phyloP scores from a whole-genome alignment of 1,140 invertebrate species.

The Callitettix versicolor region DNA sequence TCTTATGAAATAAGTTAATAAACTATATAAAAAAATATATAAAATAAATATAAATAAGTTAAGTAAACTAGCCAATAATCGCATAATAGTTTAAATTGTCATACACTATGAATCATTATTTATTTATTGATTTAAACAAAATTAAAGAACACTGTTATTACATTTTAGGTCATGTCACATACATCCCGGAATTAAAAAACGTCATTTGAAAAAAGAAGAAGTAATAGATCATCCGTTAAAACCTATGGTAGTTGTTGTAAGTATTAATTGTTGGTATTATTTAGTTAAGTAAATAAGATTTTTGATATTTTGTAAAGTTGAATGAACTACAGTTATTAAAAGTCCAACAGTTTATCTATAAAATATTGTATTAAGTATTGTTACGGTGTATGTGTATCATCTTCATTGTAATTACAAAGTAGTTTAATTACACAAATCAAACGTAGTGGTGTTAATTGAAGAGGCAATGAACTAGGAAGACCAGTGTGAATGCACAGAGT shows the following conservation, averaged over 20 bases:
- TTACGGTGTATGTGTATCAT: not conserved
- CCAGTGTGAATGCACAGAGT: not conserved
- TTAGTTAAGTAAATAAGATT: no score
- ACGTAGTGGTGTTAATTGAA: not conserved
- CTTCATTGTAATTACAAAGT: not conserved
- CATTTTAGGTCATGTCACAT: conserved; percentile 2
- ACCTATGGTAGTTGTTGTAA: conserved; percentile 8
- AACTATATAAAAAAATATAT: no score
- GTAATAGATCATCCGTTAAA: conserved; percentile 9
- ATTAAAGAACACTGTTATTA: no score
- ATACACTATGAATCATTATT: no score
- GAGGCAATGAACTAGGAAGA: no score
- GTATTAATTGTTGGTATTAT: not conserved
- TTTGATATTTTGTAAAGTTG: no score
- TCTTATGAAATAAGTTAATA: no score
- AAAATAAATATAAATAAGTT: no score
- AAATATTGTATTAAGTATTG: not conserved
- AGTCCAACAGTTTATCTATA: not conserved
- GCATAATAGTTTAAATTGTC: no score
- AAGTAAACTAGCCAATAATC: no score
- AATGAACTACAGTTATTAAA: no score
- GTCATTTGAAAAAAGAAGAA: conserved; percentile 4
- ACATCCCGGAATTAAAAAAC: not conserved
- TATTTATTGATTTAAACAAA: no score
- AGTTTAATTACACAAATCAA: not conserved